Evolutionary conservation across 2,113 vertebrate species (phyloP), one percentile per base, ranked within the genome.

Genomic region (Xenotilapia longispinis): DNA sequence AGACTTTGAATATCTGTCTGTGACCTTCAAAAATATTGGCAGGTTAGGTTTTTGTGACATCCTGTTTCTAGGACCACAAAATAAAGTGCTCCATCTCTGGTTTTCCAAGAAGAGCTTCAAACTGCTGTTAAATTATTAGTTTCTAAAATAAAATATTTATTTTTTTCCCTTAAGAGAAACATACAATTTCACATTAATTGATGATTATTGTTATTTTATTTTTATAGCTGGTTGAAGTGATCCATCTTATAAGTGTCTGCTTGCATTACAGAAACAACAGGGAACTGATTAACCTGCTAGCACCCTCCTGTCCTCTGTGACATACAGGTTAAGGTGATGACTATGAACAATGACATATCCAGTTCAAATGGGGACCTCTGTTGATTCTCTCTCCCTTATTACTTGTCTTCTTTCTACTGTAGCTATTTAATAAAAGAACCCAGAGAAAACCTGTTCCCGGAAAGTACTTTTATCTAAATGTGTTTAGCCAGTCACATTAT

Each of bases 151-250:
- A 51, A 51, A 28, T 2, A 73, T 75, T 68, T 7, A 4, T 6
- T 26, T 42, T 42, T 40, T 6, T 3, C 23, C 68, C 40, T 0
- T 0, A 6, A 75, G 0, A 19, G 42, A 19, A 40, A 14, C 15
- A 17, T 28, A 3, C 42, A 28, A 28, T 85, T 81, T 28, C 45
- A 75, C 45, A 49, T 49, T 31, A 47, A 19, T 31, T 75, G 45
- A 19, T 75, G 9, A 75, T 19, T 75, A 31, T 28, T 75, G 21
- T 26, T 26, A 45, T 73, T 45, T 73, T 73, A 45, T 73, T 75
- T 47, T 75, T 75, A 19, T 7, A 49, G 14, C 70, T 49, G 0
- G 1, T 75, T 75, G 9, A 49, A 75, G 6, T 0, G 6, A 28
- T 7, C 3, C 42, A 75, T 28, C 23, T 75, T 75, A 12, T 31